A percentile compares a stretch with the other conserved stretches of the same genome.
phyloP scores from a whole-genome alignment of 2,797 vertebrate genomes.

The Cygnus olor region DNA sequence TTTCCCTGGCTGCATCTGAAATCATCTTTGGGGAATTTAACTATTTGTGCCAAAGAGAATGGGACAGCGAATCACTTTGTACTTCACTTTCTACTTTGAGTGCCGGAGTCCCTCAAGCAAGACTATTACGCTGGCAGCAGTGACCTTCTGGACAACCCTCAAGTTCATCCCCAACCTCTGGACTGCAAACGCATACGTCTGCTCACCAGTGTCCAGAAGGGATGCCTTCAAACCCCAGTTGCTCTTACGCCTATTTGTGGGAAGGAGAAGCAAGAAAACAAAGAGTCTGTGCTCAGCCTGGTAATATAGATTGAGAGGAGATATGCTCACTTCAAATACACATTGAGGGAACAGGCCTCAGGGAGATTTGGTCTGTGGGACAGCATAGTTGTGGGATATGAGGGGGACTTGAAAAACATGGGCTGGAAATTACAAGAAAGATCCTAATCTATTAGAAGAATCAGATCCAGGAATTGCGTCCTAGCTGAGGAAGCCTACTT shows the following conservation, averaged over 20 bases:
- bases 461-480: neutral
- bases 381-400: neutral
- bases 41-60: neutral
- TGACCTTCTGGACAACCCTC: neutral
- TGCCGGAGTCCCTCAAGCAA: neutral
- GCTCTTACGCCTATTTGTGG: accelerated
- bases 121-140: neutral
- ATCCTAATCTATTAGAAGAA: neutral
- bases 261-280: neutral
- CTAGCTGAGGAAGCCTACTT: neutral
- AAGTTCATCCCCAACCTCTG: neutral
- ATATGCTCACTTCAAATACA: neutral
- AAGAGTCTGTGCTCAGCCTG: neutral
- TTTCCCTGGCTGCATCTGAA: neutral
- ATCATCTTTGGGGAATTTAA: neutral
- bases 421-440: neutral
- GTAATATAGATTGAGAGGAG: neutral
- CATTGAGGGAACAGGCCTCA: neutral
- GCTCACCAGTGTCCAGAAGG: neutral
- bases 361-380: neutral
- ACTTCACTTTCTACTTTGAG: neutral
- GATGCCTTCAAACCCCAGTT: neutral
- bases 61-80: neutral
- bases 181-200: neutral
- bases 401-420: neutral